Evolutionary conservation across 2,113 vertebrate species (phyloP).

Genomic region (Urocynchramus pylzowi): DNA sequence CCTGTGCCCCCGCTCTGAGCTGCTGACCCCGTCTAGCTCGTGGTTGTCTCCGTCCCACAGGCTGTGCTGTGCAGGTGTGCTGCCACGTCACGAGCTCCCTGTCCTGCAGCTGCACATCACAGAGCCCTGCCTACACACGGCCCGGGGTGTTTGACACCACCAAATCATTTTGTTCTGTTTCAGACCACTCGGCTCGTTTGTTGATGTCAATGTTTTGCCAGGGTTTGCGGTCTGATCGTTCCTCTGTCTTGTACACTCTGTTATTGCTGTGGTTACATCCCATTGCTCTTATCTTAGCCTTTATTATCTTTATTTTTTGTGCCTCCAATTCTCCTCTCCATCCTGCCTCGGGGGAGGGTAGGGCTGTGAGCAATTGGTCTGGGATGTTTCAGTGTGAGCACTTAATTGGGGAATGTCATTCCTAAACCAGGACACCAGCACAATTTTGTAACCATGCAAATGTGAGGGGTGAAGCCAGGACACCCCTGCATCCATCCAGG

Average conservation of each 20-base stretch:
- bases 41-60: background rate
- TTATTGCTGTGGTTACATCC: background rate
- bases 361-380: background rate
- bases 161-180: background rate
- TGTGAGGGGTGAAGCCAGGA: background rate
- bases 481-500: background rate
- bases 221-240: background rate
- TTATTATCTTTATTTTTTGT: background rate
- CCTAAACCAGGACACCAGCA: background rate
- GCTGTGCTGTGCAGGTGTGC: background rate
- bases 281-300: background rate
- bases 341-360: background rate
- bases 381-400: background rate
- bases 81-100: background rate
- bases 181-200: background rate
- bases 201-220: background rate
- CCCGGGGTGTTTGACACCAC: background rate
- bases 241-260: fast-evolving
- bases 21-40: background rate
- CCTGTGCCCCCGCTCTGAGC: background rate
- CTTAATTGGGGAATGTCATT: background rate
- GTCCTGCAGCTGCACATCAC: background rate
- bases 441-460: fast-evolving
- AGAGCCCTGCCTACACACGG: background rate
- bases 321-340: background rate